Base-by-base conservation (phyloP, 2,113 vertebrate genomes). In the Thinocorus orbignyianus region DNA sequence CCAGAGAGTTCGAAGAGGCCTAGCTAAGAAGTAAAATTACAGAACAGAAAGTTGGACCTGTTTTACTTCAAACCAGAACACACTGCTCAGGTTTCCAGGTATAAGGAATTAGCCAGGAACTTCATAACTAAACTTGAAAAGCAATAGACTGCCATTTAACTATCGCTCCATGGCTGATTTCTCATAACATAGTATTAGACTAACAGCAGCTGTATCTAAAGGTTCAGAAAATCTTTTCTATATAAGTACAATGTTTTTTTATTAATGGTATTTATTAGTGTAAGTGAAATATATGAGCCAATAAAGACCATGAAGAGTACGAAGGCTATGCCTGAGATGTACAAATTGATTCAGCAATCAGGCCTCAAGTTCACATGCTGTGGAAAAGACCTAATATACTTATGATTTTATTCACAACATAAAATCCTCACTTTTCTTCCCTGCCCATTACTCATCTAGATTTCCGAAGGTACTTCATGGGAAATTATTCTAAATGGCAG, bases 401-500 rank as follows among this genome's bases (percentile, higher is more conserved):
- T 80, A 72, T 8, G n/a, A 65, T 81, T 78, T 83, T 54, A 88
- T 93, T 93, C 48, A 88, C 42, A 80, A 18, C 7, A 11, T 77
- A 83, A 95, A 94, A 83, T 46, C 20, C 25, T 78, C 1, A 0
- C 28, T 80, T 66, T 82, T 68, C 30, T 84, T 86, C 42, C 13
- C 28, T 71, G 57, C 3, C 15, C 22, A 25, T 92, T 86, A 84
- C 60, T 94, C 42, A 90, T 60, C 28, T 51, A 72, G n/a, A 52
- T 88, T 83, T 93, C 58, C 60, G 86, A 82, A 77, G 28, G 70
- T 71, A 52, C 6, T 82, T 89, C 35, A 84, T 51, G 58, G 52
- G 60, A 91, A 92, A 93, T 78, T 79, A 83, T 72, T 90, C 46
- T n/a, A 54, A 94, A 52, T n/a, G 57, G 24, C 37, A 94, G 49